Conservation (phyloP, 1,140 invertebrate species). For the Microplitis mediator region DNA sequence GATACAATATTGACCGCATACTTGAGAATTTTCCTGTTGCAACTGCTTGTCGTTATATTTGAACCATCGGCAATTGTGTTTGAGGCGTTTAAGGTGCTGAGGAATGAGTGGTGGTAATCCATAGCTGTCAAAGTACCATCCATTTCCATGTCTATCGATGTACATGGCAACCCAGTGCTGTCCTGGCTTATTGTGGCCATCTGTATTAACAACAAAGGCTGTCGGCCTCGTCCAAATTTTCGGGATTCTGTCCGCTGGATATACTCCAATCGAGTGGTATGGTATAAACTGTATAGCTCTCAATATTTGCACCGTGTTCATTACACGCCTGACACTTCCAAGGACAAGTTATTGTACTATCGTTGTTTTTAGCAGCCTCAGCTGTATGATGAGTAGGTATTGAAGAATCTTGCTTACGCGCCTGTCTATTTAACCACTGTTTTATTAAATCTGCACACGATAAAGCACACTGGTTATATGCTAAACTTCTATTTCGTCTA, state of each 20-base stretch:
- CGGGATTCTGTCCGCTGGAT: too few relatives aligned
- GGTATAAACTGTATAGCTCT: neutral
- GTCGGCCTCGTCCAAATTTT: neutral
- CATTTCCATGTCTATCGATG: too few relatives aligned
- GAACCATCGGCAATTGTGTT: too few relatives aligned
- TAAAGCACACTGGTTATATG: neutral
- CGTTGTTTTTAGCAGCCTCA: neutral
- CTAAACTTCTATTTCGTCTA: neutral
- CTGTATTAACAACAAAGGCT: neutral
- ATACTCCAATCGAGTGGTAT: neutral
- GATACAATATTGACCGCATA: too few relatives aligned
- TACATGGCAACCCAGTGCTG: conserved; percentile 27
- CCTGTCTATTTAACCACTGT: too few relatives aligned
- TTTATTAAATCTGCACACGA: too few relatives aligned
- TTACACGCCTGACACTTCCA: neutral
- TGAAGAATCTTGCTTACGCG: neutral
- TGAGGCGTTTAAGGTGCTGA: too few relatives aligned
- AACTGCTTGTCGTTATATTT: too few relatives aligned
- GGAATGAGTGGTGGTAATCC: too few relatives aligned
- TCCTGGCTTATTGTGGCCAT: conserved; percentile 14
- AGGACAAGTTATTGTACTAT: neutral
- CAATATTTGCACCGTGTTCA: neutral
- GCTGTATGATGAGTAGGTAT: neutral
- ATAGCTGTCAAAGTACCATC: too few relatives aligned
- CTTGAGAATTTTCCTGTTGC: too few relatives aligned